Percentiles rank a stretch among this genome's conserved stretches.
Conservation (phyloP, 1,140 invertebrate species). For the Apis dorsata region DNA sequence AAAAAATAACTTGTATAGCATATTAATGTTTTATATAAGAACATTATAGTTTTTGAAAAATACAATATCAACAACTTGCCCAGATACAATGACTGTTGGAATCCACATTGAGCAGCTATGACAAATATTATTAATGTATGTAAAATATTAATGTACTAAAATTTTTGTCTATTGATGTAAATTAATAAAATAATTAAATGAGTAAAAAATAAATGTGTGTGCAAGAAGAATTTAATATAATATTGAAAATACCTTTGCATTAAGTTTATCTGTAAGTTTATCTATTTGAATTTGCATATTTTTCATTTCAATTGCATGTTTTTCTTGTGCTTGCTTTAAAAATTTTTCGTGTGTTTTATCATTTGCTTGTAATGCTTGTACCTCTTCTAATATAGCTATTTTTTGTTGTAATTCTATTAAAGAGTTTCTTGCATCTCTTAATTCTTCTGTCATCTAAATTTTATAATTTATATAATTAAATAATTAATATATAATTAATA, state of each 20-base stretch:
- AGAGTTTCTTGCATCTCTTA: slow-evolving; percentile 66
- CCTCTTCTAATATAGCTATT: slow-evolving; percentile 70
- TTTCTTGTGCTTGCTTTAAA: slow-evolving; percentile 74
- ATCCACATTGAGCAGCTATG: slow-evolving; percentile 65
- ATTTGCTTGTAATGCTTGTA: slow-evolving; percentile 68
- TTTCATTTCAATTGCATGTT: slow-evolving; percentile 71
- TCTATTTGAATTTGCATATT: slow-evolving; percentile 76
- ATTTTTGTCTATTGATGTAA: neutral
- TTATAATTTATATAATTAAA: neutral
- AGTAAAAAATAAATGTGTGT: neutral
- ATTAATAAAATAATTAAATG: too few species aligned
- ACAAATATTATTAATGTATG: slow-evolving; percentile 40
- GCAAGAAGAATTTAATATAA: neutral
- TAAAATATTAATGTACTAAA: neutral
- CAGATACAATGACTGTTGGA: slow-evolving; percentile 59
- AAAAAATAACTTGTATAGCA: slow-evolving; percentile 9
- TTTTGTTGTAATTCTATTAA: slow-evolving; percentile 74
- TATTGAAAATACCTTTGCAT: slow-evolving; percentile 67
- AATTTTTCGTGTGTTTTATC: slow-evolving; percentile 74
- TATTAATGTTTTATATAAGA: neutral
- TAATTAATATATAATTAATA: neutral
- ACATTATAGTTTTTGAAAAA: slow-evolving; percentile 36
- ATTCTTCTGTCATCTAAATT: slow-evolving; percentile 70
- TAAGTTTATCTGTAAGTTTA: slow-evolving; percentile 68
- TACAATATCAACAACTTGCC: slow-evolving; percentile 61